Evolutionary conservation across 1,140 invertebrate species (phyloP).

Genomic region (Euschistus heros): DNA sequence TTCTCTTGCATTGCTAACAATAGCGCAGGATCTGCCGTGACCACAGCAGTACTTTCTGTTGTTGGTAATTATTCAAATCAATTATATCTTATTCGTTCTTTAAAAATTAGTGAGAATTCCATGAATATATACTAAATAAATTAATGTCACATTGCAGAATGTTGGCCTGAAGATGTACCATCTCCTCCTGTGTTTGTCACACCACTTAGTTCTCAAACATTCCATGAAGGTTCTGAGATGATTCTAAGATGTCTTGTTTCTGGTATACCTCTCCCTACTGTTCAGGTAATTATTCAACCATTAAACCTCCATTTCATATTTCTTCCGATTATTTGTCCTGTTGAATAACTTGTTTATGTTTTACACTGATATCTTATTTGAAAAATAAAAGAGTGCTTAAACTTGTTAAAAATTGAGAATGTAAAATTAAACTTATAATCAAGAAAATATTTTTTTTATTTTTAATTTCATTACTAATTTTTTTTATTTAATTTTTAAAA

Average conservation of each 20-base stretch:
- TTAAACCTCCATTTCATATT: too few relatives aligned
- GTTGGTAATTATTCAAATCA: conserved; percentile 43
- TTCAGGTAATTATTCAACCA: conserved; percentile 37
- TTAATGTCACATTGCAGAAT: conserved; percentile 38
- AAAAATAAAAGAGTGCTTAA: too few relatives aligned
- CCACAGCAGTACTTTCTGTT: conserved; percentile 59
- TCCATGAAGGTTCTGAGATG: conserved; percentile 52
- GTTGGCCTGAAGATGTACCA: conserved; percentile 50
- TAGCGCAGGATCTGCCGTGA: conserved; percentile 55
- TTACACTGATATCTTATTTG: too few relatives aligned
- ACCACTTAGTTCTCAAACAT: conserved; percentile 47
- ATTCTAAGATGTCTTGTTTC: conserved; percentile 59
- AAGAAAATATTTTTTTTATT: too few relatives aligned
- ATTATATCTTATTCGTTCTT: background rate
- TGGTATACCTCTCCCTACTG: conserved; percentile 63
- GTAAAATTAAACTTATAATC: too few relatives aligned
- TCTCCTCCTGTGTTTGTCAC: conserved; percentile 51
- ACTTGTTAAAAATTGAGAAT: too few relatives aligned
- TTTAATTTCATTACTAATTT: too few relatives aligned
- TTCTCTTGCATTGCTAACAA: conserved; percentile 66
- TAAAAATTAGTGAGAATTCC: background rate
- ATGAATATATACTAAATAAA: background rate
- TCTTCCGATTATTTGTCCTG: too few relatives aligned
- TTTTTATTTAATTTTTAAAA: background rate
- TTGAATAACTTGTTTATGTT: too few relatives aligned